Base-by-base conservation (phyloP, 2,888 invertebrate species). In the Trachelus stipa region DNA sequence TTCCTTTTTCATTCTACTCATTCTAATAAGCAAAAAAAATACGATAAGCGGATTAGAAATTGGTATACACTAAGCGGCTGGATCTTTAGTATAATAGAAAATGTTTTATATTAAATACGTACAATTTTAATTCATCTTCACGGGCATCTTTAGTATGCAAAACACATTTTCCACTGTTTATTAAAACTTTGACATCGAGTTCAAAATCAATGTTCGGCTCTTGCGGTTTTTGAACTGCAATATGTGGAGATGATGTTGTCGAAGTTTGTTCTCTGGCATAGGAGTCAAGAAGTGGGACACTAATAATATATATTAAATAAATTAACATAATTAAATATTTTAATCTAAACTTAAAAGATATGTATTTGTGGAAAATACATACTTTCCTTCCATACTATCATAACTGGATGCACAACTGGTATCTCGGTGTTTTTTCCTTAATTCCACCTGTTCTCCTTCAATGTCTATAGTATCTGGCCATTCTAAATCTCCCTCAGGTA, bases 141-240 rank as follows among this genome's bases (percentile, higher is more conserved):
- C 92, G 94, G 78, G 91, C 92, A 87, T 97, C 97, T 91, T 97
- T 97, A 3, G 98, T 98, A 91, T 99, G 98, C 68, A 99, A 93
- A 56, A 98, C 98, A 91, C 99, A 99, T 92, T 98, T 98, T 12
- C 99, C 99, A 86, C 98, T 98, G 91, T 98, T 98, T 81, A 99
- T 98, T 87, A 98, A 95, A 73, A 99, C 98, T 92, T 98, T 98
- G 11, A 99, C 97, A 90, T 98, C 98, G 85, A 99, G 92, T 90
- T 99, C 98, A 88, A 99, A 96, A 92, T 99, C 98, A 77, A 99
- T 97, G 89, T 97, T 98, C 0, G 98, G 98, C 88, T 98, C 98
- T 77, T 95, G 94, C 0, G 95, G 93, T 89, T 95, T 95, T 83
- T 94, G 94, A 73, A 90, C 90, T 4, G 85, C 89, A 88, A 87